These are phyloP conservation scores for Columba janthina DNA, from an alignment of 2,113 vertebrate genomes.

Conservation along the genomic window DNA sequence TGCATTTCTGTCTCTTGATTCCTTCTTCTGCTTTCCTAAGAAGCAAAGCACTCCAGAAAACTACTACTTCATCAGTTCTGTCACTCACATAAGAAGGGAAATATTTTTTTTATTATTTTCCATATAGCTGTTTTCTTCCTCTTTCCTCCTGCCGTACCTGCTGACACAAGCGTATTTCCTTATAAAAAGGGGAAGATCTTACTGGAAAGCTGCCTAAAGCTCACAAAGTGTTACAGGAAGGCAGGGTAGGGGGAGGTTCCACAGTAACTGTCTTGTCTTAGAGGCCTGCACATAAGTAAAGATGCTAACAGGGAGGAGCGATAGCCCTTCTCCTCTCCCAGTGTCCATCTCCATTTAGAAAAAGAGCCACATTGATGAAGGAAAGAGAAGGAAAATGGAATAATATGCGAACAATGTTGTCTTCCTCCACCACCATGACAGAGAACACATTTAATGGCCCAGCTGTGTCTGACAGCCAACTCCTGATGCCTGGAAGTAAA, in stretches of 20 bases:
- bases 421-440: neutral
- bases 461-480: neutral
- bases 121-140: constrained; percentile 51
- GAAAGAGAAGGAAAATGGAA: neutral
- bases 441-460: neutral
- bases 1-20: neutral
- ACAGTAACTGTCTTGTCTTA: neutral
- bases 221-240: neutral
- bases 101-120: constrained; percentile 25
- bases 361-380: neutral
- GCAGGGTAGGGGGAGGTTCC: neutral
- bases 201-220: constrained; percentile 37
- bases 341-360: neutral
- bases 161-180: constrained; percentile 31
- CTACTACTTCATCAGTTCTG: constrained; percentile 57
- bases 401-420: neutral
- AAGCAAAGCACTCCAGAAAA: constrained; percentile 22
- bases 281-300: neutral
- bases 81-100: constrained; percentile 34
- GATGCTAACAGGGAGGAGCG: neutral
- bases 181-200: constrained; percentile 56
- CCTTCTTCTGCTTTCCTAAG: constrained; percentile 40
- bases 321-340: neutral
- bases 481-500: neutral
- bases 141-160: constrained; percentile 31